Base-by-base conservation (phyloP, 2,797 vertebrate species). In the Girardinus metallicus region DNA sequence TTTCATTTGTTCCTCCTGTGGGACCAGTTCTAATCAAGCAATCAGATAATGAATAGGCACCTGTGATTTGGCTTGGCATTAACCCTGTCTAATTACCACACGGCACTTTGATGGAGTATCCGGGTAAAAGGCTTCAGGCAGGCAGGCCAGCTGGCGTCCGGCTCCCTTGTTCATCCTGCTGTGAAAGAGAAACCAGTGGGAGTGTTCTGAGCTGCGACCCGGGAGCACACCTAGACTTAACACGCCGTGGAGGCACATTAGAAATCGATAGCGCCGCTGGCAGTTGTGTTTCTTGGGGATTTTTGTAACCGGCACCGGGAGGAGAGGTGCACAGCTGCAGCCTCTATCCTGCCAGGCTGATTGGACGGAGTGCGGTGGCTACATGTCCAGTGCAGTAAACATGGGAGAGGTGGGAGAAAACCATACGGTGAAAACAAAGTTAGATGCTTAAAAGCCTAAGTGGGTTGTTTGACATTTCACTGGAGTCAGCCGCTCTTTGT, bases 51-150 rank as follows among this genome's bases (percentile, higher is more conserved):
- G 83, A 89, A 86, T 51, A 86, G 81, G 64, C 86, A 90, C 88
- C 89, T 81, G 90, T 88, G 90, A 76, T 79, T 53, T 81, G 78
- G 81, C 86, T 83, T 80, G 84, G 88, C 76, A 44, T 90, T 92
- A 90, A 91, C 90, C 84, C 87, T 83, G 90, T 92, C 90, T 91
- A 88, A 93, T 95, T 92, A 92, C 76, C 81, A 83, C 85, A 66
- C 68, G 5, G 18, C 79, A 41, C 70, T 87, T 86, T 92, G 93
- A 93, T 91, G 83, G 89, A 93, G 85, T 89, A 86, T 80, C 80
- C 78, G 75, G 86, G 79, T 81, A 79, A 85, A 92, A 83, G 51
- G 84, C 84, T 87, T 23, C 18, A 66, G 88, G 86, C 81, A 62
- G 88, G 86, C 80, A 31, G 83, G 87, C 90, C 88, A 91, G 89